phyloP scores from a whole-genome alignment of 2,797 vertebrate species.

The Bovichtus variegatus region DNA sequence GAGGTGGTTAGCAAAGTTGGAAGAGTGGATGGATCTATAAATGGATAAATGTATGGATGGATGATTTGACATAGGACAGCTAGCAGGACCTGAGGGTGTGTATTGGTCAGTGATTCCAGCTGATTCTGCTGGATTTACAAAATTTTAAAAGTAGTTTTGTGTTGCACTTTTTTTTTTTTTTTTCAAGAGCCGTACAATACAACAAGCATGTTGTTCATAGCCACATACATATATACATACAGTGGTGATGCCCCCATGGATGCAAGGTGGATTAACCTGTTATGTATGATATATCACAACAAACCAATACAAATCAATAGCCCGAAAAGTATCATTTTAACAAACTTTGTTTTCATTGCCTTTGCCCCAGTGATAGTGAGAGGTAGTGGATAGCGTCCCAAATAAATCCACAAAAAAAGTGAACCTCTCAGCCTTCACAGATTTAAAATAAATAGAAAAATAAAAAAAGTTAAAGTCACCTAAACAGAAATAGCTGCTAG shows the following conservation, averaged over 20 bases:
- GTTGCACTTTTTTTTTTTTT: conserved; percentile 47
- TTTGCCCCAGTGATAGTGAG: conserved; percentile 2
- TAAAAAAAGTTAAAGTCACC: neutral
- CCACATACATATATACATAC: conserved; percentile 90
- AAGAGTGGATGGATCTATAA: conserved; percentile 42
- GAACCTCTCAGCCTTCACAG: neutral
- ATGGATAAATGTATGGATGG: conserved; percentile 57
- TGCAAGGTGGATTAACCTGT: conserved; percentile 83
- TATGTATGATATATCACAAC: conserved; percentile 75
- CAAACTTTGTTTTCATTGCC: conserved; percentile 20
- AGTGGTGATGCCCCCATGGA: conserved; percentile 89
- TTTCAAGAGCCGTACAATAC: conserved; percentile 54
- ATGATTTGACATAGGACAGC: conserved; percentile 74
- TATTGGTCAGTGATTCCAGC: conserved; percentile 49
- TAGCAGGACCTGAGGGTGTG: conserved; percentile 62
- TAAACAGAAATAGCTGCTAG: neutral
- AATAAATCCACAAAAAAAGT: neutral
- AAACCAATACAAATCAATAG: conserved; percentile 81
- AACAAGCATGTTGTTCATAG: conserved; percentile 73
- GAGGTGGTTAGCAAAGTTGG: conserved; percentile 37
- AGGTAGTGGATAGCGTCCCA: neutral
- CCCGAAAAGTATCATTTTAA: conserved; percentile 28
- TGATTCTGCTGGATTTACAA: conserved; percentile 36
- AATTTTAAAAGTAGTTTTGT: conserved; percentile 39
- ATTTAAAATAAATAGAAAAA: neutral